Evolutionary conservation across 2,797 vertebrate genomes (phyloP).

Genomic region (Parauchenoglanis ngamensis): DNA sequence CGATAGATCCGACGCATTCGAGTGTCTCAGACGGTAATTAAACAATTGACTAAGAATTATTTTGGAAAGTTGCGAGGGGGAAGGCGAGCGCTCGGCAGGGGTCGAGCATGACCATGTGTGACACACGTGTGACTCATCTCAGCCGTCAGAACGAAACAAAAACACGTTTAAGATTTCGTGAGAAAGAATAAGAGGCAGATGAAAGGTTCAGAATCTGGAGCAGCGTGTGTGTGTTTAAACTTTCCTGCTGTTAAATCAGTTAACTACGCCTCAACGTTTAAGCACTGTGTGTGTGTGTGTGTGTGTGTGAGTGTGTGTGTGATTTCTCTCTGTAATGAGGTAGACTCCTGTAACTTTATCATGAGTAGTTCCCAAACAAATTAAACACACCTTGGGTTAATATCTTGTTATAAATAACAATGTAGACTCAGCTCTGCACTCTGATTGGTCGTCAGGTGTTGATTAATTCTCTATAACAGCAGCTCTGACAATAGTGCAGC

Average conservation of each 20-base stretch:
- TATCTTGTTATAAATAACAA: neutral
- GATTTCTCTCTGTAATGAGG: neutral
- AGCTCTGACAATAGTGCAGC: neutral
- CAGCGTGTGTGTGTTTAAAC: neutral
- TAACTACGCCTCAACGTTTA: neutral
- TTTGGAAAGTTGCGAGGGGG: neutral
- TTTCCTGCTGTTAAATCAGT: neutral
- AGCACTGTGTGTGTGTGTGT: constrained; percentile 2
- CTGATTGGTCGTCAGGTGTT: neutral
- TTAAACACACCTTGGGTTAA: neutral
- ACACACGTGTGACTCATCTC: constrained; percentile 40
- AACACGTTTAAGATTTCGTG: neutral
- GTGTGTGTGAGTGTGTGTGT: constrained; percentile 7
- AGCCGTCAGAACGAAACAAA: neutral
- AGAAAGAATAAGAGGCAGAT: neutral
- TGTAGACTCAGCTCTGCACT: neutral
- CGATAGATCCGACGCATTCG: constrained; percentile 41
- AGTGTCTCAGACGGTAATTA: constrained; percentile 52
- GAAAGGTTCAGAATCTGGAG: neutral
- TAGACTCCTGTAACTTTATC: neutral
- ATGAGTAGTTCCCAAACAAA: neutral
- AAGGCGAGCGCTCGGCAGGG: neutral
- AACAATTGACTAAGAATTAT: constrained; percentile 46
- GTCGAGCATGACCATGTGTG: constrained; percentile 18
- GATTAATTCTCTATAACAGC: neutral